These are phyloP conservation scores for Blastomussa wellsi DNA, from an alignment of 92 coral and sea anemone species.

Conservation along the genomic window DNA sequence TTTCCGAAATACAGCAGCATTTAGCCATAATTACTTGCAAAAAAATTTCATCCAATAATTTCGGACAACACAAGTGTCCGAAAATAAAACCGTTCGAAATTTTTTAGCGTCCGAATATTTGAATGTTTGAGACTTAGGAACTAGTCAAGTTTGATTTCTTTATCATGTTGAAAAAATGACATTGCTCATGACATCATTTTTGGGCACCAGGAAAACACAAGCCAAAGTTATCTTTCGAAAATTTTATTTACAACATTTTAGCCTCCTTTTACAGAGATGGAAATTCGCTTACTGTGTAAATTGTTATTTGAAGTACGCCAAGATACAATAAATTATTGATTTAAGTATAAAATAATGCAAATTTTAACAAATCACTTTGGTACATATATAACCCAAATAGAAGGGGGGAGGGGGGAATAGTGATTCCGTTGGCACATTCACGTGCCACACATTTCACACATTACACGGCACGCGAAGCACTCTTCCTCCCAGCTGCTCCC, in stretches of 20 bases:
- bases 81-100: no score
- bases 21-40: no score
- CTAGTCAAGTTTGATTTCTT: no score
- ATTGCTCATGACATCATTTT: no score
- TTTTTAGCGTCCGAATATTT: no score
- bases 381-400: neutral
- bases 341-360: neutral
- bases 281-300: neutral
- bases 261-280: constrained; percentile 24
- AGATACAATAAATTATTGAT: constrained; percentile 3
- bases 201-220: neutral
- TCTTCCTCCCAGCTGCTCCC: no score
- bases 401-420: neutral
- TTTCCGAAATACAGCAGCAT: neutral
- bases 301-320: neutral
- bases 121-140: no score
- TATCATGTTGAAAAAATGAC: no score
- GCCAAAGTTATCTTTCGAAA: neutral
- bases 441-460: neutral
- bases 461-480: neutral
- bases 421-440: neutral
- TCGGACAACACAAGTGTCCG: no score
- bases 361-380: neutral
- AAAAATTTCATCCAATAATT: no score
- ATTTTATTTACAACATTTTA: neutral